These are phyloP conservation scores for Nothobranchius furzeri DNA, from an alignment of 2,113 vertebrate genomes.

Conservation along the genomic window DNA sequence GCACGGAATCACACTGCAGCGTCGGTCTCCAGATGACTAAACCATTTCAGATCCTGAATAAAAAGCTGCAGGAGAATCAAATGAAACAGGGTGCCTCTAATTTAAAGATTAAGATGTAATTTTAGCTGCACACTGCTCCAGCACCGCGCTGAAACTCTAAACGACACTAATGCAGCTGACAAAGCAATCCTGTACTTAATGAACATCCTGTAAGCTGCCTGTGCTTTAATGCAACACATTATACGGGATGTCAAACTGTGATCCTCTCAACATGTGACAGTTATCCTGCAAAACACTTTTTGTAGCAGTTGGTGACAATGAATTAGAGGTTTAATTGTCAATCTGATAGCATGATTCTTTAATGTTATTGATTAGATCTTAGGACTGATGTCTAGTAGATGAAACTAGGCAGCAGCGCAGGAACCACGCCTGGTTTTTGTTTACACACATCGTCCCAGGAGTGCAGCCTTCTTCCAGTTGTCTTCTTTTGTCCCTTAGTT, in stretches of 20 bases:
- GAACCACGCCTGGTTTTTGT: no score
- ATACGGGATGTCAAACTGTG: conserved; percentile 2
- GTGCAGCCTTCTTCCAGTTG: no score
- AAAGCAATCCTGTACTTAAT: not conserved
- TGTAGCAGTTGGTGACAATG: no score
- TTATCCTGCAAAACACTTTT: not conserved
- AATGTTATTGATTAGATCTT: no score
- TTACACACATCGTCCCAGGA: no score
- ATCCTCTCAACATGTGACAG: not conserved
- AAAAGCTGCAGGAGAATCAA: conserved; percentile 1
- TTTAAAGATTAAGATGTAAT: conserved; percentile 6
- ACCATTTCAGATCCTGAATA: conserved; percentile 20
- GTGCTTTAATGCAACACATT: not conserved
- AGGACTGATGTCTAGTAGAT: no score
- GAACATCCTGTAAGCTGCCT: not conserved
- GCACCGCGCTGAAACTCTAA: not conserved
- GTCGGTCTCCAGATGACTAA: conserved; percentile 38
- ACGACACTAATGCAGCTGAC: conserved; percentile 28
- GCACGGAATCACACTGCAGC: conserved; percentile 26
- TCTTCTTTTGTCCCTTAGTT: no score
- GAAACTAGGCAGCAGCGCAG: no score
- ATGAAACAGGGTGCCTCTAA: conserved; percentile 5
- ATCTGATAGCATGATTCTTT: not conserved
- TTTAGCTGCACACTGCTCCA: not conserved
- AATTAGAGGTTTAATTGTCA: not conserved